Percentiles rank a stretch among this genome's conserved stretches.
Evolutionary conservation across 2,113 vertebrate genomes (phyloP).

Genomic region (Aegotheles bennettii): DNA sequence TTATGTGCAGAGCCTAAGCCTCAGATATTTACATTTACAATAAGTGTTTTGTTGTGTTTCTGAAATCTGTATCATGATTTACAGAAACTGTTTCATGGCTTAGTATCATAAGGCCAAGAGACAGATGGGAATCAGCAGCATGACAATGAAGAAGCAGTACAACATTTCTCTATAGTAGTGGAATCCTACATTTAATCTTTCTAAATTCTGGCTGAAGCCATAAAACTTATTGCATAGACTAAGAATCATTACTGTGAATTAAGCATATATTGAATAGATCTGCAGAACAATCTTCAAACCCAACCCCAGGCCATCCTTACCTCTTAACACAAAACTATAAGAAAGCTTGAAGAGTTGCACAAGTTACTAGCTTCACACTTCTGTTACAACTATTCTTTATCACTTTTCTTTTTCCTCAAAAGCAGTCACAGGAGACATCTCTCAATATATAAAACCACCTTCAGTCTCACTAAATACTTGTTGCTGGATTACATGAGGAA

Average conservation of each 20-base stretch:
- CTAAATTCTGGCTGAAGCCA: neutral
- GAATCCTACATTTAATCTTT: neutral
- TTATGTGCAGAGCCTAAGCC: neutral
- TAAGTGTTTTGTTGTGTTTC: neutral
- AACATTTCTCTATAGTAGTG: neutral
- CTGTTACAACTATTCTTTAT: neutral
- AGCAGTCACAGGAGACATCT: neutral
- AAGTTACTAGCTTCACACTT: neutral
- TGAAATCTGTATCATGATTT: neutral
- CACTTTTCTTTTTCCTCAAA: neutral
- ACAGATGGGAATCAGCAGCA: neutral
- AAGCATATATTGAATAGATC: neutral
- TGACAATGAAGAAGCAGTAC: neutral
- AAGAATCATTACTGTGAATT: neutral
- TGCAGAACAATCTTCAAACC: neutral
- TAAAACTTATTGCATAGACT: neutral
- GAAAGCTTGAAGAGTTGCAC: neutral
- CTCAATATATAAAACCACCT: neutral
- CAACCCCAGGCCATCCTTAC: neutral
- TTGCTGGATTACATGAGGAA: fast-evolving
- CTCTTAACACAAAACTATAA: too few relatives aligned
- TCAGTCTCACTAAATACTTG: neutral
- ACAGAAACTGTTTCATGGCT: neutral
- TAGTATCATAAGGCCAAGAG: neutral
- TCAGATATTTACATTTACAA: neutral